A percentile compares a stretch with the other conserved stretches of the same genome.
These are phyloP conservation scores for Anastrepha ludens DNA, from an alignment of 1,140 invertebrate genomes.

Conservation along the genomic window DNA sequence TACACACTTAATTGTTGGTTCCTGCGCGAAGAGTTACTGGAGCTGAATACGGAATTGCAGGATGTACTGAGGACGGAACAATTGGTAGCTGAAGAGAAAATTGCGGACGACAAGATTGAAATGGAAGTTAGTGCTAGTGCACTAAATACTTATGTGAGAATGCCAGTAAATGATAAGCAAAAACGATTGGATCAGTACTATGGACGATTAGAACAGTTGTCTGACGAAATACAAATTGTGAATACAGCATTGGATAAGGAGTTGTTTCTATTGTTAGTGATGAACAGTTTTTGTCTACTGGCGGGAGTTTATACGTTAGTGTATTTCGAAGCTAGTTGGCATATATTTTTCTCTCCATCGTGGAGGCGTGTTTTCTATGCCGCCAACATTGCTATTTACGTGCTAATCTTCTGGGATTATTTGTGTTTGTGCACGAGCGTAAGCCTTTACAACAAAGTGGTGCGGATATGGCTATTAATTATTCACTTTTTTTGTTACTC, in stretches of 20 bases:
- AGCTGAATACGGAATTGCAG: conserved; percentile 14
- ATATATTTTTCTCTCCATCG: conserved; percentile 63
- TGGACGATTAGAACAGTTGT: not conserved
- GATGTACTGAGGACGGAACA: not conserved
- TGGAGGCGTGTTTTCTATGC: conserved; percentile 66
- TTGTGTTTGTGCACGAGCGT: conserved; percentile 59
- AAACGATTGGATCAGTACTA: not conserved
- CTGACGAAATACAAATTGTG: conserved; percentile 42
- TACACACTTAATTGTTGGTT: conserved; percentile 62
- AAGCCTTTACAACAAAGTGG: conserved; percentile 59
- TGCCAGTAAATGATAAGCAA: not conserved
- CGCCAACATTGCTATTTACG: conserved; percentile 64
- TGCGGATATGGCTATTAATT: conserved; percentile 52
- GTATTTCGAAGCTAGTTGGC: conserved; percentile 64
- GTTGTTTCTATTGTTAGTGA: conserved; percentile 60
- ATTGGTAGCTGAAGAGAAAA: not conserved
- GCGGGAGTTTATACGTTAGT: conserved; percentile 60
- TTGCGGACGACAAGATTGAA: not conserved
- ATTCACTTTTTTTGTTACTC: not conserved
- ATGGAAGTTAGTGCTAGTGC: not conserved
- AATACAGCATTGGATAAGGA: conserved; percentile 60
- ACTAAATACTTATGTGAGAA: not conserved
- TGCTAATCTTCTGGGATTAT: conserved; percentile 67
- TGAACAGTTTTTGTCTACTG: conserved; percentile 66
- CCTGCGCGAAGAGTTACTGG: conserved; percentile 52